These are phyloP conservation scores for Gopherus flavomarginatus DNA, from an alignment of 2,113 vertebrate species.

Conservation along the genomic window DNA sequence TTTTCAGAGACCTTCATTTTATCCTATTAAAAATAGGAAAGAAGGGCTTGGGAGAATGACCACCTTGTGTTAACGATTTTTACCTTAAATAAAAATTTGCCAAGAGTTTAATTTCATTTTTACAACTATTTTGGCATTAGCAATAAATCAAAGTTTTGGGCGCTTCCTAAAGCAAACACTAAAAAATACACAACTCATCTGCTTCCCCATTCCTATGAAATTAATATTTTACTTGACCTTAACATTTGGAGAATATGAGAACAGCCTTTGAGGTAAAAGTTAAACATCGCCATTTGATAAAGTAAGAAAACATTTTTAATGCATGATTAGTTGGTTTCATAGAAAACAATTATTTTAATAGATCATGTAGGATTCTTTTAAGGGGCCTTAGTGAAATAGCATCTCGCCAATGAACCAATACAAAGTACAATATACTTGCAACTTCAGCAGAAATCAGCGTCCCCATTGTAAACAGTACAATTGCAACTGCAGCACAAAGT, in stretches of 20 bases:
- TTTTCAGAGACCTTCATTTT: not conserved
- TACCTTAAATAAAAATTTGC: not conserved
- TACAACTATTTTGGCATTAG: not conserved
- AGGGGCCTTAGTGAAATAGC: constrained; percentile 20
- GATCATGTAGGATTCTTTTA: not conserved
- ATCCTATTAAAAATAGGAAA: not conserved
- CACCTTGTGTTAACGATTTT: fast-evolving
- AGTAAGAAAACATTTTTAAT: not conserved
- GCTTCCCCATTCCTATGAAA: not conserved
- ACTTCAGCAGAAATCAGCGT: constrained; percentile 48
- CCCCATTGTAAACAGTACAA: constrained; percentile 18
- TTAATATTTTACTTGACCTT: not conserved
- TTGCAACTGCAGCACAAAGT: constrained; percentile 58
- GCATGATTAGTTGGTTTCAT: not conserved
- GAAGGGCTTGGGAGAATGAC: too few species aligned
- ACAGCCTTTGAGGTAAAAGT: constrained; percentile 5
- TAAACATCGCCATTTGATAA: not conserved
- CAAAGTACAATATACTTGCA: constrained; percentile 47
- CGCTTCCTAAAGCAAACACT: not conserved
- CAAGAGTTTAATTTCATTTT: not conserved
- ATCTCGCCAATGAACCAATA: constrained; percentile 34
- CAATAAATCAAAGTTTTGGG: not conserved
- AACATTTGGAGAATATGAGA: not conserved
- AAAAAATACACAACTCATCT: not conserved
- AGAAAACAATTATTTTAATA: not conserved